phyloP scores from a whole-genome alignment of 1,140 invertebrate species.

The Nebria ingens region DNA sequence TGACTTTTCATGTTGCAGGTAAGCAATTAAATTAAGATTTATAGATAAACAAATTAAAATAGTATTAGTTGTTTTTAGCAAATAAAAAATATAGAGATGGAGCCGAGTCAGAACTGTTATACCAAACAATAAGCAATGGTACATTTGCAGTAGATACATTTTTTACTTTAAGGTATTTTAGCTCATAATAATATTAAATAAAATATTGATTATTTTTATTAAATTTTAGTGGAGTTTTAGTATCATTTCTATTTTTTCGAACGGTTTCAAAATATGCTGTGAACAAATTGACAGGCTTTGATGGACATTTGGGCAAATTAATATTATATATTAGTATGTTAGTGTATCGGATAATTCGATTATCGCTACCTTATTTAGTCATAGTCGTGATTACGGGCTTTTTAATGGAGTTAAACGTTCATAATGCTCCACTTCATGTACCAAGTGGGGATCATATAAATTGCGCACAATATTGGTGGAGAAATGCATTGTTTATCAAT shows the following conservation, averaged over 20 bases:
- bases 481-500: constrained; percentile 36
- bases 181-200: neutral
- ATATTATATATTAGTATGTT: constrained; percentile 12
- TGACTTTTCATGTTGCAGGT: constrained; percentile 33
- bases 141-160: constrained; percentile 36
- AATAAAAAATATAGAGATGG: constrained; percentile 27
- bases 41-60: neutral
- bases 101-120: constrained; percentile 32
- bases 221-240: constrained; percentile 32
- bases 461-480: constrained; percentile 37
- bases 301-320: constrained; percentile 25
- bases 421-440: constrained; percentile 29
- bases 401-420: constrained; percentile 28
- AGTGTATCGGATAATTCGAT: constrained; percentile 20
- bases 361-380: constrained; percentile 35
- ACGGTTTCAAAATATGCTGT: constrained; percentile 29
- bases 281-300: constrained; percentile 23
- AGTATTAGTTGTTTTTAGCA: constrained; percentile 26
- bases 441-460: constrained; percentile 30
- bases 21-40: constrained; percentile 1
- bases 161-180: constrained; percentile 37
- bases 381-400: constrained; percentile 29
- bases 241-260: constrained; percentile 36
- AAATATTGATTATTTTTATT: constrained; percentile 13
- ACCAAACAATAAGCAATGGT: constrained; percentile 34